Conservation (phyloP, 2,888 invertebrate genomes). For the Cataglyphis livida region DNA sequence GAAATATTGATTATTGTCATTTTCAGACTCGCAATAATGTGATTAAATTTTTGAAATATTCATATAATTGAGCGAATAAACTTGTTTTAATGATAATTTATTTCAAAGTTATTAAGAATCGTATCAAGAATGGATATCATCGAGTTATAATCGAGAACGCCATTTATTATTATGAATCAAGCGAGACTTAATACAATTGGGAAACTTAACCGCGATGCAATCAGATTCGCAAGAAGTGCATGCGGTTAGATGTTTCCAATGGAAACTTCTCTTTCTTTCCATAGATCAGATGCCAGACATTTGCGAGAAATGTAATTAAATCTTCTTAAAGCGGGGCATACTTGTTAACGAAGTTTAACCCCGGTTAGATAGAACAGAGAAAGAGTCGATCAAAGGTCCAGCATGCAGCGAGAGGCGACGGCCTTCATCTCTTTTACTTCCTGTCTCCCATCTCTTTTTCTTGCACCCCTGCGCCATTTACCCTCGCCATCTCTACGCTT, state of each 20-base stretch:
- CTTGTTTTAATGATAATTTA: neutral
- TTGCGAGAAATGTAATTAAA: conserved; percentile 82
- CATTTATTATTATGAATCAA: conserved; percentile 1
- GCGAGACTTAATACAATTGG: neutral
- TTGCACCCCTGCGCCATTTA: conserved; percentile 13
- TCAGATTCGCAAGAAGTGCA: conserved; percentile 2
- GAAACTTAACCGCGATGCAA: neutral
- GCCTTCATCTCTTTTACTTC: conserved; percentile 47
- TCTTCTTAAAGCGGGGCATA: conserved; percentile 79
- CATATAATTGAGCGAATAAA: neutral
- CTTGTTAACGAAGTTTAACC: conserved; percentile 81
- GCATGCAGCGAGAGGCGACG: conserved; percentile 61
- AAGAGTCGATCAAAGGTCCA: conserved; percentile 77
- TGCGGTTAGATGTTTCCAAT: conserved; percentile 50
- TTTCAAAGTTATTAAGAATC: neutral
- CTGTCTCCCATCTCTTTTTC: neutral
- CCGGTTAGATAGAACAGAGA: conserved; percentile 71
- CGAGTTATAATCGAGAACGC: neutral
- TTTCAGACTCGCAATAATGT: neutral
- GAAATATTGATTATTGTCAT: neutral
- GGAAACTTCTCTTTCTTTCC: conserved; percentile 71
- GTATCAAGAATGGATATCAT: neutral
- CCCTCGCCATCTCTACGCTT: conserved; percentile 20
- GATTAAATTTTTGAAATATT: neutral
- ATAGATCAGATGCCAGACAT: conserved; percentile 58